These are phyloP conservation scores for Geothlypis trichas DNA, from an alignment of 2,113 vertebrate genomes.

Conservation along the genomic window DNA sequence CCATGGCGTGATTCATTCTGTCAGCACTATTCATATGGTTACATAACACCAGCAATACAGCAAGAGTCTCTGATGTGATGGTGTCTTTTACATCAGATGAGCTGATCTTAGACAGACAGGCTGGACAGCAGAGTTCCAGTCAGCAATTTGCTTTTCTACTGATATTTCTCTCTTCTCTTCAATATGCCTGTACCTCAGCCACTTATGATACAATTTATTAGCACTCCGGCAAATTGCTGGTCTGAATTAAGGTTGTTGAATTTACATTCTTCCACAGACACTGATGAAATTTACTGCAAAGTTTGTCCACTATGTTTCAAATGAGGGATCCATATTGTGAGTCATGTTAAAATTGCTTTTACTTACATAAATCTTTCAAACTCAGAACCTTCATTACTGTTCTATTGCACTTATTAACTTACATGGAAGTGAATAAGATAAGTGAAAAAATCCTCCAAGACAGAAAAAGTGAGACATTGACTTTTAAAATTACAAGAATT, in stretches of 20 bases:
- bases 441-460: background rate
- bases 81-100: background rate
- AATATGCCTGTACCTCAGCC: background rate
- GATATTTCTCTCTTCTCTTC: background rate
- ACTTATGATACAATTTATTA: background rate
- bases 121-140: background rate
- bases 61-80: fast-evolving
- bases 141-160: background rate
- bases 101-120: background rate
- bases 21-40: background rate
- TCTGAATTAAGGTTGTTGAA: background rate
- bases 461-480: background rate
- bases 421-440: background rate
- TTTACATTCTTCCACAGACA: background rate
- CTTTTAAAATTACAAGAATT: background rate
- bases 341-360: background rate
- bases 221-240: background rate
- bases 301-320: background rate
- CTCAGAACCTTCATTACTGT: background rate
- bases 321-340: background rate
- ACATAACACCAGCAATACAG: fast-evolving
- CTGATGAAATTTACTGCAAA: background rate
- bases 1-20: background rate
- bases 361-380: background rate
- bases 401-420: background rate